phyloP scores from a whole-genome alignment of 2,113 vertebrate species.

The Thryonomys swinderianus region DNA sequence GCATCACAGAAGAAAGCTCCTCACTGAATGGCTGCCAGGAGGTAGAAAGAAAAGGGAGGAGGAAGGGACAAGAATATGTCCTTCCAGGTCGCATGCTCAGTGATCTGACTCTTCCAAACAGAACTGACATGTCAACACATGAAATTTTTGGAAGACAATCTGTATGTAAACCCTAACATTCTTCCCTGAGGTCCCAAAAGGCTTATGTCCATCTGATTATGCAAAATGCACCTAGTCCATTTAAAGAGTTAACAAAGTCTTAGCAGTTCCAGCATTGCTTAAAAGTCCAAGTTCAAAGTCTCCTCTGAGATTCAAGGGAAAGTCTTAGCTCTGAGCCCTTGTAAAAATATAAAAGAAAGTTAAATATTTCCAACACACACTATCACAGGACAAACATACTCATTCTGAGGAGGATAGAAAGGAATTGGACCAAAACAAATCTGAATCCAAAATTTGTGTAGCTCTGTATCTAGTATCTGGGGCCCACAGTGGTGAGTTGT shows the following conservation, averaged over 20 bases:
- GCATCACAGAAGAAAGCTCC: not conserved
- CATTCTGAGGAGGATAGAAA: not conserved
- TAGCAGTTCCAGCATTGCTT: not conserved
- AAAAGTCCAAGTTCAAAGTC: not conserved
- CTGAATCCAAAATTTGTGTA: not conserved
- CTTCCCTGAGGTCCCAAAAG: not conserved
- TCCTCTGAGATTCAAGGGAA: not conserved
- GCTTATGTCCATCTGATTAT: not conserved
- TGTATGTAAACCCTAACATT: not conserved
- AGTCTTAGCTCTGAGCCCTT: not conserved
- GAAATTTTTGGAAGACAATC: not conserved
- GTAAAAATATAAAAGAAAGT: not conserved
- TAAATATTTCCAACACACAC: not conserved
- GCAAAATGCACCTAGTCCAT: not conserved
- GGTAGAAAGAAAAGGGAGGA: not conserved
- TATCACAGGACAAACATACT: not conserved
- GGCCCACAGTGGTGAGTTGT: not conserved
- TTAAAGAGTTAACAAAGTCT: not conserved
- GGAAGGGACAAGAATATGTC: not conserved
- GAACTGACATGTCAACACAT: not conserved
- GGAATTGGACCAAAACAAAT: not conserved
- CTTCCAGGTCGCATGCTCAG: not conserved
- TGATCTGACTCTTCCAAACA: not conserved
- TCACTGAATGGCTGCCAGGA: not conserved
- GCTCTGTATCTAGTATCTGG: not conserved